Percentiles rank a stretch among this genome's conserved stretches.
Evolutionary conservation across 2,113 vertebrate species (phyloP).

Genomic region (Anas platyrhynchos): DNA sequence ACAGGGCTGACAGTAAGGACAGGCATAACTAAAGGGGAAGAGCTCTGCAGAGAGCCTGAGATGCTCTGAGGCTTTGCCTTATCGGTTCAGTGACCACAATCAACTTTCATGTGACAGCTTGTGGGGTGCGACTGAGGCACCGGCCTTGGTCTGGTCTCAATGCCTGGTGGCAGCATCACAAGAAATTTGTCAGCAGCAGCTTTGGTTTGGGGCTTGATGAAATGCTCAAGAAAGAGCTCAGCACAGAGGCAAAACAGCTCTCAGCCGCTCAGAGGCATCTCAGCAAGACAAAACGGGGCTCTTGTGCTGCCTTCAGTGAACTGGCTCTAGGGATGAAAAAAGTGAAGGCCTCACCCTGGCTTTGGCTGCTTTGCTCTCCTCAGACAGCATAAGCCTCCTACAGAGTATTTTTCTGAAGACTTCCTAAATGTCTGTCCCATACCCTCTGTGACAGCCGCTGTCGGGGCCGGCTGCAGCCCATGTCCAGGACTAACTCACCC

Average conservation of each 20-base stretch:
- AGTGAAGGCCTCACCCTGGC: neutral
- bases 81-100: neutral
- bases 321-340: neutral
- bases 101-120: neutral
- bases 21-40: neutral
- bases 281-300: neutral
- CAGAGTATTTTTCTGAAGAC: neutral
- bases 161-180: neutral
- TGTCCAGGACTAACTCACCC: neutral
- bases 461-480: neutral
- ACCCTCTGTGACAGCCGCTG: neutral
- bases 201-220: neutral
- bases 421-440: neutral
- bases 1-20: neutral
- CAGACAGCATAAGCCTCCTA: neutral
- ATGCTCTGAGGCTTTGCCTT: neutral
- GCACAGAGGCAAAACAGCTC: neutral
- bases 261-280: neutral
- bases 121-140: neutral
- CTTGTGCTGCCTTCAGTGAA: neutral
- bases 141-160: neutral
- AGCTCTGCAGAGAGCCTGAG: neutral
- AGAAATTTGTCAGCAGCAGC: neutral
- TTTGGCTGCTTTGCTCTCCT: neutral
- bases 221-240: neutral